Conservation (phyloP, 2,888 invertebrate species). For the Nebria salina region DNA sequence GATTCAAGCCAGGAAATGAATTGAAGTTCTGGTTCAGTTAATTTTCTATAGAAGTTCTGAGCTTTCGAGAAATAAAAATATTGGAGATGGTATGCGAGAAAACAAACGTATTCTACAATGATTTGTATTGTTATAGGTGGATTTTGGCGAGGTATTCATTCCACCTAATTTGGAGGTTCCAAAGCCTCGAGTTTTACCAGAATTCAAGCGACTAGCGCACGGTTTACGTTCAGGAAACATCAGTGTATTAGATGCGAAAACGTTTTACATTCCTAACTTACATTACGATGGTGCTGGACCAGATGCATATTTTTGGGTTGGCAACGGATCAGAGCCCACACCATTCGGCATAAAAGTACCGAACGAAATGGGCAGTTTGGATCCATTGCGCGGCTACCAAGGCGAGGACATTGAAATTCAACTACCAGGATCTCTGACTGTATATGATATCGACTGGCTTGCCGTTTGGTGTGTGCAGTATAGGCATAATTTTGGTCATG, state of each 20-base stretch:
- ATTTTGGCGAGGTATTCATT: conserved; percentile 88
- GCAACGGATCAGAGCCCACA: conserved; percentile 84
- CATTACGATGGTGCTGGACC: conserved; percentile 93
- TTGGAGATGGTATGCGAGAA: background rate
- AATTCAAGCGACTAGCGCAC: conserved; percentile 87
- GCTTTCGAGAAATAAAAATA: too few relatives aligned
- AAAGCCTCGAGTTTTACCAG: conserved; percentile 81
- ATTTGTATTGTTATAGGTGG: conserved; percentile 70
- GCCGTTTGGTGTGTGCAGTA: conserved; percentile 92
- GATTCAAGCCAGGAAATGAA: too few relatives aligned
- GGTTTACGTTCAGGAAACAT: conserved; percentile 91
- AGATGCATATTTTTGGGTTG: conserved; percentile 96
- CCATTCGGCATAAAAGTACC: conserved; percentile 88
- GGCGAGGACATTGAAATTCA: conserved; percentile 93
- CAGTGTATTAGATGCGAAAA: conserved; percentile 89
- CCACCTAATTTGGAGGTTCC: conserved; percentile 82
- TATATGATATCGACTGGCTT: conserved; percentile 92
- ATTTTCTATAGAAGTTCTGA: too few relatives aligned
- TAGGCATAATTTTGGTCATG: conserved; percentile 90
- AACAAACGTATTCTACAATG: background rate
- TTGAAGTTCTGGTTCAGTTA: too few relatives aligned
- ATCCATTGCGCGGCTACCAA: conserved; percentile 84
- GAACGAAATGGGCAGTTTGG: conserved; percentile 86
- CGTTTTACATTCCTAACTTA: conserved; percentile 90
- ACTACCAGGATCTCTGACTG: conserved; percentile 83